phyloP scores from a whole-genome alignment of 2,113 vertebrate species.

The Neotoma lepida region DNA sequence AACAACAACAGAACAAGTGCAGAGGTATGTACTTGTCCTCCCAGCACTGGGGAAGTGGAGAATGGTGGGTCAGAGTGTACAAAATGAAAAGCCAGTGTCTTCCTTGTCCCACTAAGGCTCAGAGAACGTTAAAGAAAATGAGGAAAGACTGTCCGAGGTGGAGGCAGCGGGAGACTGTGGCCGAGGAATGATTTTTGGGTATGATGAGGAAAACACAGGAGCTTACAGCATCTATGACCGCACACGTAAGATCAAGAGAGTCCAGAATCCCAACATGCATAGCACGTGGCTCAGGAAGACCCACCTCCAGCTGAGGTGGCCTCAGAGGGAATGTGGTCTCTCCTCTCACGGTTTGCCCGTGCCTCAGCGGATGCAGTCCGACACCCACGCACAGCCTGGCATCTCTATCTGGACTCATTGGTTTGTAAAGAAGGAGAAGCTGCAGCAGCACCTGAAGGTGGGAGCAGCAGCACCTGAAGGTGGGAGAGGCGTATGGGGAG shows the following conservation, averaged over 20 bases:
- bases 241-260: background rate
- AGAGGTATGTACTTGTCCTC: background rate
- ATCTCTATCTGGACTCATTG: background rate
- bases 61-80: background rate
- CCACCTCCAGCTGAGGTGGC: background rate
- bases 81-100: background rate
- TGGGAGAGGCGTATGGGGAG: too few species aligned
- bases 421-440: background rate
- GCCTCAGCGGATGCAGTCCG: background rate
- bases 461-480: background rate
- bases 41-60: background rate
- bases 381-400: background rate
- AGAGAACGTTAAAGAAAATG: background rate
- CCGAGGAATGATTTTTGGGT: background rate
- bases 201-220: background rate
- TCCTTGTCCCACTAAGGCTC: background rate
- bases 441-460: background rate
- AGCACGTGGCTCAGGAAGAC: background rate
- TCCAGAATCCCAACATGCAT: background rate
- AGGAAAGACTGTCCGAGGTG: background rate
- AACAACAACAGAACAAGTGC: background rate
- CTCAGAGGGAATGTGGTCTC: background rate
- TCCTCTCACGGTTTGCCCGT: background rate
- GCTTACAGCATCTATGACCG: background rate
- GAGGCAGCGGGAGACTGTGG: too few species aligned